Base-by-base conservation (phyloP, 1,140 invertebrate species). In the Heliothis virescens region DNA sequence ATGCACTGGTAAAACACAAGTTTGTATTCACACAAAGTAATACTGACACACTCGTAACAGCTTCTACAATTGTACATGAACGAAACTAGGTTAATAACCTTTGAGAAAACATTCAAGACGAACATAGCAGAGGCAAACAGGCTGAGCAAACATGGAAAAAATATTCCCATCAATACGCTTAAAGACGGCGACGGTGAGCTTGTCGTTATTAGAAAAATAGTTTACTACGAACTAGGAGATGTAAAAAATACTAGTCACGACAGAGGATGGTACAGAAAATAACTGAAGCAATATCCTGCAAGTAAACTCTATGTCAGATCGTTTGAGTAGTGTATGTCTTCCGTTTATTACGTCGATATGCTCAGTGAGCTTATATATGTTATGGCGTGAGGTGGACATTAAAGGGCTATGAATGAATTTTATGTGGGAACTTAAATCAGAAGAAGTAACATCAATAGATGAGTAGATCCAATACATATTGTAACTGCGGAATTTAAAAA, bases 51-150 rank as follows among this genome's bases (percentile, higher is more conserved):
- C 84, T 62, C 80, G 81, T 82, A 84, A 81, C 82, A 77, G 62
- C 16, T 55, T 50, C 60, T 47, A 77, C 75, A 77, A 77, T 65
- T 82, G 83, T 86, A 83, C 77, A 86, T 83, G 72, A 74, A 80
- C 81, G 82, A 87, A 92, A 94, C 85, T 93, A 82, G 90, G 91
- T 90, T 89, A 91, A 89, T 89, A 91, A 92, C 91, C 91, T 92
- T 83, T 85, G 79, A 83, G 81, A 88, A 86, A 82, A 83, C 83
- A 85, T 75, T 85, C 57, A 71, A 83, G 76, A 60, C 52, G 74
- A 74, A 83, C 80, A 86, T 84, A 83, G 79, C 34, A 71, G 52
- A 72, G 87, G 79, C 83, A 89, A 91, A 89, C 87, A 87, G 81
- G 77, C 86, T 89, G 85, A 85, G 80, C 85, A 91, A 89, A 92